phyloP scores from a whole-genome alignment of 2,113 vertebrate species.

The Uria aalge region DNA sequence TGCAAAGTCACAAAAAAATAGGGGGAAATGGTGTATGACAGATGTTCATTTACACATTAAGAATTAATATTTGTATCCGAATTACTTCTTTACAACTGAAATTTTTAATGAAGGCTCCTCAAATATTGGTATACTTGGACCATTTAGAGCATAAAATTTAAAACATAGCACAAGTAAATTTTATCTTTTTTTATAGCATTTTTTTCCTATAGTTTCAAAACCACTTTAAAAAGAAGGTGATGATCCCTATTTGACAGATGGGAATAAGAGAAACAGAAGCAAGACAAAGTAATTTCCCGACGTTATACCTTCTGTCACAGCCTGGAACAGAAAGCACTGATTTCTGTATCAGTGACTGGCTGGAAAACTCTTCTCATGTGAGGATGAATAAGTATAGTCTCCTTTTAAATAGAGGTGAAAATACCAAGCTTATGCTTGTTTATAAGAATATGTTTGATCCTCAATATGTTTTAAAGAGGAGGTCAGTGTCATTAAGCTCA shows the following conservation, averaged over 20 bases:
- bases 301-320: background rate
- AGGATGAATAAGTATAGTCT: background rate
- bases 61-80: background rate
- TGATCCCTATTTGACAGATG: background rate
- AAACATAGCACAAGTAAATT: background rate
- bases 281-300: background rate
- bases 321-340: background rate
- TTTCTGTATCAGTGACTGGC: fast-evolving
- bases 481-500: background rate
- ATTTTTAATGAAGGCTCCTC: background rate
- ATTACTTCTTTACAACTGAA: background rate
- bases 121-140: background rate
- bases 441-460: background rate
- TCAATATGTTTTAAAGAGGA: background rate
- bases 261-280: background rate
- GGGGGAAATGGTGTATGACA: background rate
- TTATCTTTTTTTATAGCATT: background rate
- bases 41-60: background rate
- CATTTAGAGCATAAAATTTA: background rate
- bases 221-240: background rate
- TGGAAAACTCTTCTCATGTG: background rate
- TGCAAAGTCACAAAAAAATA: background rate
- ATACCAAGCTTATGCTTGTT: background rate
- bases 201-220: background rate
- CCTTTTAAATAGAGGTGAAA: background rate